phyloP scores from a whole-genome alignment of 2,113 vertebrate genomes.

The Ceyx margarethae region DNA sequence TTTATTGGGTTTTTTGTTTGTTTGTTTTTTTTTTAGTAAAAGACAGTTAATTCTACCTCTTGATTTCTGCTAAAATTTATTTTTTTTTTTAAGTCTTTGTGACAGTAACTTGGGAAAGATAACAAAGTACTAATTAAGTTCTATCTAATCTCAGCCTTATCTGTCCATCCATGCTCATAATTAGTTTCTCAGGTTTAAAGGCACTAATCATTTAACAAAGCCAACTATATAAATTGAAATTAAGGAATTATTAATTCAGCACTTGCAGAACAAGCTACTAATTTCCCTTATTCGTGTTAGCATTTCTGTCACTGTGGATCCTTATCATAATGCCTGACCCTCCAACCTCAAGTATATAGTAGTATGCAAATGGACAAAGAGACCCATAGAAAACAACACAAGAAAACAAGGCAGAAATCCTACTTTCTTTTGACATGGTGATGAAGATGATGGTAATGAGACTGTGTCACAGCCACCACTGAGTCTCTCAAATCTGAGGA shows the following conservation, averaged over 20 bases:
- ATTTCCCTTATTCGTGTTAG: neutral
- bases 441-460: neutral
- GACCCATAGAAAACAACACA: neutral
- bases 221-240: neutral
- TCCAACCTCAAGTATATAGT: neutral
- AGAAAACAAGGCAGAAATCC: neutral
- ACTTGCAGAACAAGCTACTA: neutral
- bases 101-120: neutral
- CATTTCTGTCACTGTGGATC: neutral
- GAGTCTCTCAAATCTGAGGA: neutral
- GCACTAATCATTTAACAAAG: neutral
- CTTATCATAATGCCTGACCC: neutral
- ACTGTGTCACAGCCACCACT: neutral
- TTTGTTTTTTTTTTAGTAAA: too few species aligned
- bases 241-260: conserved; percentile 6
- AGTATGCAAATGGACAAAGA: neutral
- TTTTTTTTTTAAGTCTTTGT: neutral
- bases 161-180: neutral
- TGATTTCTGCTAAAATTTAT: neutral
- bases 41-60: neutral
- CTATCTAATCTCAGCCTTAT: conserved; percentile 12
- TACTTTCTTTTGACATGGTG: neutral
- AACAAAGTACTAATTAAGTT: neutral
- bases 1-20: too few species aligned
- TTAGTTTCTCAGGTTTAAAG: conserved; percentile 7